A percentile compares a stretch with the other conserved stretches of the same genome.
These are phyloP conservation scores for Forbesichthys agassizii DNA, from an alignment of 2,113 vertebrate species.

Conservation along the genomic window DNA sequence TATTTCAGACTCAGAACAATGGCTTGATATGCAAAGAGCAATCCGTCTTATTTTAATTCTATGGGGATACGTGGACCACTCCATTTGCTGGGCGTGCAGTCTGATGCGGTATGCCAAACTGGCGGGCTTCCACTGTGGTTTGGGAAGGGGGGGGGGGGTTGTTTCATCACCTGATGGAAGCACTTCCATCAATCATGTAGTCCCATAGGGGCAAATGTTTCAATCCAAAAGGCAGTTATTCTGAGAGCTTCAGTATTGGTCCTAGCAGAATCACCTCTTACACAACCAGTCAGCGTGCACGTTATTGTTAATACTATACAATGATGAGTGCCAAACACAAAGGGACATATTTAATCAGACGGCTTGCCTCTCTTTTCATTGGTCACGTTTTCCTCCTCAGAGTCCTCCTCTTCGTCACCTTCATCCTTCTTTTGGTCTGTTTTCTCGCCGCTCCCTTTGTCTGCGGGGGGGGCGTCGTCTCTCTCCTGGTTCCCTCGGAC, in stretches of 20 bases:
- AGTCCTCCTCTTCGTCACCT: conserved; percentile 28
- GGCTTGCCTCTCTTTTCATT: conserved; percentile 44
- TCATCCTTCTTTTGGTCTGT: conserved; percentile 38
- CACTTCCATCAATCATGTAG: conserved; percentile 54
- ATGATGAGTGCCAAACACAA: neutral
- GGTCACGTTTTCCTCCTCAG: conserved; percentile 39
- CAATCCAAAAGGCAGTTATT: conserved; percentile 25
- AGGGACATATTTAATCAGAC: neutral
- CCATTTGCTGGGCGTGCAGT: conserved; percentile 34
- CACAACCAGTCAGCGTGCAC: too few relatives aligned
- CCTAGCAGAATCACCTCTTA: too few relatives aligned
- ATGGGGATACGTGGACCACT: conserved; percentile 32
- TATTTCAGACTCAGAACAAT: neutral
- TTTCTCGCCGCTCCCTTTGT: conserved; percentile 50
- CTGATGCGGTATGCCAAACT: conserved; percentile 37
- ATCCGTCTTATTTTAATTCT: conserved; percentile 40
- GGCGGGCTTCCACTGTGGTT: conserved; percentile 1
- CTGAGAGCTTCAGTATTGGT: conserved; percentile 10
- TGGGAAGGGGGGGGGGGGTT: neutral
- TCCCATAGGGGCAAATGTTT: conserved; percentile 3
- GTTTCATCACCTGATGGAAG: conserved; percentile 63
- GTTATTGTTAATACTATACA: too few relatives aligned
- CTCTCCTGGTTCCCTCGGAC: conserved; percentile 27
- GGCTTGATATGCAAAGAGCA: conserved; percentile 5
- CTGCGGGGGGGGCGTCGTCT: conserved; percentile 55